Conservation (phyloP, 1,140 invertebrate genomes). For the Trachelipus rathkii region DNA sequence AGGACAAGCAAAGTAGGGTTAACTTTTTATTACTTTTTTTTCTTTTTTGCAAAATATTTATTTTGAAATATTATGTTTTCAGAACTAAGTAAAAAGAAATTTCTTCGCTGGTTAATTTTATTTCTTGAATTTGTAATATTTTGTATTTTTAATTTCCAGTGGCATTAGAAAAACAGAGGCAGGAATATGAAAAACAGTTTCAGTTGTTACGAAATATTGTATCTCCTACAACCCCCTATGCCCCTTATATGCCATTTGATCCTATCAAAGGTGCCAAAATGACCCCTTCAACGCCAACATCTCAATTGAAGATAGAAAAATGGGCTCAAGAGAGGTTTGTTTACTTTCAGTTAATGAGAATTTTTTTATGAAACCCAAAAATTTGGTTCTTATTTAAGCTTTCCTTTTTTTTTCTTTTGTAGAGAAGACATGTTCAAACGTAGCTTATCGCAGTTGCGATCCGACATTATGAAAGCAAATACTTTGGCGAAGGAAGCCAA, state of each 20-base stretch:
- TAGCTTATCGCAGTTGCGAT: constrained; percentile 79
- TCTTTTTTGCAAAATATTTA: too few relatives aligned
- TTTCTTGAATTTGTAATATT: neutral
- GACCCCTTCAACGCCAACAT: constrained; percentile 79
- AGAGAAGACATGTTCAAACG: constrained; percentile 83
- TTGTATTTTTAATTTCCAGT: constrained; percentile 59
- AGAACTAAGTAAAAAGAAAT: too few relatives aligned
- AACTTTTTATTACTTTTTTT: neutral
- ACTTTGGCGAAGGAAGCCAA: constrained; percentile 92
- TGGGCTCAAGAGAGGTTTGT: constrained; percentile 69
- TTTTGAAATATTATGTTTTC: too few relatives aligned
- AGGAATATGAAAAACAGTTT: constrained; percentile 93
- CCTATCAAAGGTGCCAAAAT: constrained; percentile 62
- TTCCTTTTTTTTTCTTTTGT: constrained; percentile 1
- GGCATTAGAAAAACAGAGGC: constrained; percentile 88
- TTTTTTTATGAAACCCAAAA: neutral
- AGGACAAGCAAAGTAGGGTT: constrained; percentile 80
- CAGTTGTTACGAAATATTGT: constrained; percentile 80
- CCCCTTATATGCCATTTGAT: constrained; percentile 75
- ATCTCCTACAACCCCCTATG: constrained; percentile 83
- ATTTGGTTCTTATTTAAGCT: neutral
- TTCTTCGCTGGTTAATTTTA: too few relatives aligned
- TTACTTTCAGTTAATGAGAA: neutral
- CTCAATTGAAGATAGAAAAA: constrained; percentile 78
- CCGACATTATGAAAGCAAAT: constrained; percentile 90